Percentiles rank a stretch among this genome's conserved stretches.
Evolutionary conservation across 2,888 invertebrate species (phyloP).

Genomic region (Papilio protenor): DNA sequence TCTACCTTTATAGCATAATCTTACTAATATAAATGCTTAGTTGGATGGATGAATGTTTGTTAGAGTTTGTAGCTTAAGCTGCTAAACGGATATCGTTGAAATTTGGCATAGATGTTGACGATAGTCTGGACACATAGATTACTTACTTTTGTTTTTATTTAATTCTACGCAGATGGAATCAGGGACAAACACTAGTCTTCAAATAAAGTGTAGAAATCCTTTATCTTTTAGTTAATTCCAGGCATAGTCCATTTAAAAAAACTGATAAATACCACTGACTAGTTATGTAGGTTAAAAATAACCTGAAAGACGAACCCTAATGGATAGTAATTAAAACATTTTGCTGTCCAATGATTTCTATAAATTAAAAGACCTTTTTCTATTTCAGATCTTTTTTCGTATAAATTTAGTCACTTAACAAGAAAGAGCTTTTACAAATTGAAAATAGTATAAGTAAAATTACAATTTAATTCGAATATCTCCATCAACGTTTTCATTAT

Average conservation of each 20-base stretch:
- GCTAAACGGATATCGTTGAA: too few species aligned
- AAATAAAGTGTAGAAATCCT: too few species aligned
- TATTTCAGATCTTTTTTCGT: not conserved
- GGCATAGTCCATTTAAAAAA: not conserved
- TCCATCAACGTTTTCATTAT: constrained; percentile 23
- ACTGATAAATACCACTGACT: not conserved
- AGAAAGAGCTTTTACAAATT: constrained; percentile 6
- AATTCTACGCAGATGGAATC: too few species aligned
- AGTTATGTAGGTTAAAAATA: not conserved
- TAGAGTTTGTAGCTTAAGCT: too few species aligned
- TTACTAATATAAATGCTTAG: too few species aligned
- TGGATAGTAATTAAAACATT: not conserved
- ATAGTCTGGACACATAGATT: too few species aligned
- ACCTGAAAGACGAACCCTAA: not conserved
- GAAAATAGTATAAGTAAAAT: not conserved
- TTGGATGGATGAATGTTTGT: too few species aligned
- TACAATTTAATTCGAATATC: constrained; percentile 21
- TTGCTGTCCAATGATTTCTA: not conserved
- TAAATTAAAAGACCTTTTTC: not conserved
- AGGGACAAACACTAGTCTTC: too few species aligned
- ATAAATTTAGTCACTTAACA: not conserved
- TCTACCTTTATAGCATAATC: not conserved
- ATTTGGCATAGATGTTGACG: too few species aligned
- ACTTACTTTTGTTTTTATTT: too few species aligned
- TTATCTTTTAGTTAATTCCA: not conserved